Percentiles rank a stretch among this genome's conserved stretches.
These are phyloP conservation scores for Protodeltote pygarga DNA, from an alignment of 2,888 invertebrate genomes.

Conservation along the genomic window DNA sequence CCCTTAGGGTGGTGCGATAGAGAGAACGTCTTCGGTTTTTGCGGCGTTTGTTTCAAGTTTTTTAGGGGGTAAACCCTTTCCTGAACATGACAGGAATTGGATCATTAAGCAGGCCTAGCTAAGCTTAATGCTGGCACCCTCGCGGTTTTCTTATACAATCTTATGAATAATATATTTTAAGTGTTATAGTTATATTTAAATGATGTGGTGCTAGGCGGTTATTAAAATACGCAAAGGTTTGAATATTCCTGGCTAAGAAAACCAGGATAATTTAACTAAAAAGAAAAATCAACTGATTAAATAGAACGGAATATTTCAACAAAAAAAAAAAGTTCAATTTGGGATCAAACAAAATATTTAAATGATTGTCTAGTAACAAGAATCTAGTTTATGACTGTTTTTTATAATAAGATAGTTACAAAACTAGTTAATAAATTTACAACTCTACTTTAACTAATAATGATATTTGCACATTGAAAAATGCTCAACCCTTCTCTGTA, in stretches of 20 bases:
- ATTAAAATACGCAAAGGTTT: slow-evolving; percentile 33
- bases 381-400: no score
- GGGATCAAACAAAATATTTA: no score
- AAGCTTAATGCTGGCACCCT: slow-evolving; percentile 77
- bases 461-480: no score
- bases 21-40: slow-evolving; percentile 86
- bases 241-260: slow-evolving; percentile 4
- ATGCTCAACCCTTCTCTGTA: no score
- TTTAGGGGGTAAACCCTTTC: slow-evolving; percentile 86
- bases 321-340: no score
- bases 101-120: slow-evolving; percentile 86
- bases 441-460: no score
- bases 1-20: slow-evolving; percentile 66
- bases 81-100: slow-evolving; percentile 87
- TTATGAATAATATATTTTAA: slow-evolving; percentile 60
- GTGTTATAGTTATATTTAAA: slow-evolving; percentile 52
- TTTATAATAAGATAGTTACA: no score
- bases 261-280: neutral
- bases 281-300: neutral
- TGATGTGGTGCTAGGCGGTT: slow-evolving; percentile 36
- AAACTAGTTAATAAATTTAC: no score
- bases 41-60: slow-evolving; percentile 87
- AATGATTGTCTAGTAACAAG: no score
- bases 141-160: slow-evolving; percentile 57
- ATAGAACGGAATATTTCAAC: no score